phyloP scores from a whole-genome alignment of 2,113 vertebrate species.

The Oncorhynchus clarkii region DNA sequence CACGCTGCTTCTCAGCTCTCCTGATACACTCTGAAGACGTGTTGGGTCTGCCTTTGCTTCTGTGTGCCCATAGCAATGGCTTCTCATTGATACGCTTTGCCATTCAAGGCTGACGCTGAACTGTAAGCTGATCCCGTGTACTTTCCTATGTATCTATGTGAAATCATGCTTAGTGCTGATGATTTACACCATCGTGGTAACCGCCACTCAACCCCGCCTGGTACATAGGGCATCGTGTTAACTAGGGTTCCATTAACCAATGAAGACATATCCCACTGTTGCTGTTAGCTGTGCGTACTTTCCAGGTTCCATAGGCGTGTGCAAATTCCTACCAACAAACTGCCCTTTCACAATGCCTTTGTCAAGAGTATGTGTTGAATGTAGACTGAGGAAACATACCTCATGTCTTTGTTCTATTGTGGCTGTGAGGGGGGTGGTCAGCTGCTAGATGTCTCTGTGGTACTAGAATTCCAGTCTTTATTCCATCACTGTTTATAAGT shows the following conservation, averaged over 20 bases:
- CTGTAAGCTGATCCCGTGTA: neutral
- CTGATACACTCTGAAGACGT: neutral
- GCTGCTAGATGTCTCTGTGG: neutral
- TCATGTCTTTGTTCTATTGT: neutral
- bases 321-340: no score
- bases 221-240: no score
- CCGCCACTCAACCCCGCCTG: no score
- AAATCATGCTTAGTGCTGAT: no score
- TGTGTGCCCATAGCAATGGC: no score
- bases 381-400: neutral
- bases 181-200: no score
- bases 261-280: no score
- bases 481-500: neutral
- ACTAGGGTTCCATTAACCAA: no score
- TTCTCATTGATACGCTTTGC: neutral
- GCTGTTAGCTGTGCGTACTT: neutral
- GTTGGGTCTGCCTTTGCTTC: neutral
- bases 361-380: neutral
- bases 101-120: neutral
- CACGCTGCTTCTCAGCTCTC: neutral
- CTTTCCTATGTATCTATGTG: no score
- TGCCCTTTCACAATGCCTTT: neutral
- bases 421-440: neutral
- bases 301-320: neutral
- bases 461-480: neutral